phyloP scores from a whole-genome alignment of 2,113 vertebrate genomes.

The Aplodontia rufa region DNA sequence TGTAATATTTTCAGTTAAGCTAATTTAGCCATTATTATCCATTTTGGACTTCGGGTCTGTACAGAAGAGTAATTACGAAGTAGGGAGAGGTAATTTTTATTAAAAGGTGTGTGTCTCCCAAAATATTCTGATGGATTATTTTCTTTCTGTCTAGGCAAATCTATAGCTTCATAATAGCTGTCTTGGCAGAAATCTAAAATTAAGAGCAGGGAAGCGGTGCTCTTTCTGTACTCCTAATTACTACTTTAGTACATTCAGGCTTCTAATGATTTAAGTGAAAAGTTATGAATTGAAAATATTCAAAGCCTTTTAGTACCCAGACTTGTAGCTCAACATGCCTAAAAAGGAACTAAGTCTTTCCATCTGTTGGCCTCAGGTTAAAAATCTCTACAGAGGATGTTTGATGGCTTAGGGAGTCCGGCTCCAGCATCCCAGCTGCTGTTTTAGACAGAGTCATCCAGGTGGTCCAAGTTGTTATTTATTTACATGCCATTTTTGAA shows the following conservation, averaged over 20 bases:
- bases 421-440: background rate
- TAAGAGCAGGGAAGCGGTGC: background rate
- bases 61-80: background rate
- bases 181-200: background rate
- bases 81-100: background rate
- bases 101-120: background rate
- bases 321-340: background rate
- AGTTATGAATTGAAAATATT: slow-evolving; percentile 40
- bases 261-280: background rate
- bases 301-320: background rate
- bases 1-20: background rate
- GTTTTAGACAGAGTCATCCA: background rate
- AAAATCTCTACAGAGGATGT: background rate
- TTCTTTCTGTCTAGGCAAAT: background rate
- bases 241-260: background rate
- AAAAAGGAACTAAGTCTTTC: background rate
- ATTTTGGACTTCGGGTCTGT: background rate
- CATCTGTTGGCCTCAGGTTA: background rate
- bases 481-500: background rate
- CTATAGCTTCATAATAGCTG: background rate
- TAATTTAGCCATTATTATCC: background rate
- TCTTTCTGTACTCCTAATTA: slow-evolving; percentile 24
- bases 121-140: background rate
- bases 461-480: background rate
- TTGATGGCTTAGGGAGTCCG: background rate